phyloP scores from a whole-genome alignment of 2,113 vertebrate genomes.

The Macroglossus sobrinus region DNA sequence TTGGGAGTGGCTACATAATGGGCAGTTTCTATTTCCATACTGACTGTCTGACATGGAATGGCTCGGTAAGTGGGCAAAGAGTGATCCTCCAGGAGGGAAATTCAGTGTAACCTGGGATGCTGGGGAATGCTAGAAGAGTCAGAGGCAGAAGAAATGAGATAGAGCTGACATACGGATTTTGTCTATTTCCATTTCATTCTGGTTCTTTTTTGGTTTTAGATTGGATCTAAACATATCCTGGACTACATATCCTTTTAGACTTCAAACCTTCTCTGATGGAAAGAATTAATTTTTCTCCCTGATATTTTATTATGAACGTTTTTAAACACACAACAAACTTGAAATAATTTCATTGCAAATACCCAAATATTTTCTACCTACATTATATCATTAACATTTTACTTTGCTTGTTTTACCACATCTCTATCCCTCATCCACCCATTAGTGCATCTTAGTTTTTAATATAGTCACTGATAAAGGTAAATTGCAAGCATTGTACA shows the following conservation, averaged over 20 bases:
- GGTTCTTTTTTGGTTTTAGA: not conserved
- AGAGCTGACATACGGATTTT: not conserved
- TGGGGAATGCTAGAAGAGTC: not conserved
- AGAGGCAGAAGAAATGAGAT: not conserved
- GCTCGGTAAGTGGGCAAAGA: not conserved
- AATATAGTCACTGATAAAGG: not conserved
- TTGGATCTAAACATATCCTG: not conserved
- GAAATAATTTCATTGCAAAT: conserved; percentile 16
- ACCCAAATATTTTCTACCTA: not conserved
- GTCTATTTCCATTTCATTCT: not conserved
- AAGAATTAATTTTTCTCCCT: not conserved
- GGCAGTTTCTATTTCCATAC: not conserved
- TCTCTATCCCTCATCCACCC: not conserved
- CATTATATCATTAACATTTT: not conserved
- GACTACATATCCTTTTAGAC: not conserved
- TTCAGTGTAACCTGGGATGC: not conserved
- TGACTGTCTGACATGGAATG: not conserved
- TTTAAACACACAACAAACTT: conserved; percentile 2
- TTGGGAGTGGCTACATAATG: not conserved
- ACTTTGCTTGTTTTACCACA: not conserved
- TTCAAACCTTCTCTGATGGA: not conserved
- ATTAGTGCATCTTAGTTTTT: conserved; percentile 7
- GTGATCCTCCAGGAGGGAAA: not conserved
- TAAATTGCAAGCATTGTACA: not conserved
- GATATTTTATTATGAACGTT: conserved; percentile 13